A percentile compares a stretch with the other conserved stretches of the same genome.
phyloP scores from a whole-genome alignment of 2,797 vertebrate genomes.

The Trichosurus vulpecula region DNA sequence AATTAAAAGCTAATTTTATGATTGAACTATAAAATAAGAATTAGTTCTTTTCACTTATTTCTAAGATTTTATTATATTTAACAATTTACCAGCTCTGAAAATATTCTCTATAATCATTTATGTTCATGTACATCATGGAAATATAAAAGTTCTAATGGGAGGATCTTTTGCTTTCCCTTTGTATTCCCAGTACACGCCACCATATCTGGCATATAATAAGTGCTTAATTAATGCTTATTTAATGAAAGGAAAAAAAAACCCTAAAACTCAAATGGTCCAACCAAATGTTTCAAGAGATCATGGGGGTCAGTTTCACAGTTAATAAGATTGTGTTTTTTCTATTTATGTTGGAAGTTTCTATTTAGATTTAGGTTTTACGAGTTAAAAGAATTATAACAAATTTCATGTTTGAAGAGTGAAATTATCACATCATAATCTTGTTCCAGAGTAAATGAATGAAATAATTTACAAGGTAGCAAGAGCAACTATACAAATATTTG shows the following conservation, averaged over 20 bases:
- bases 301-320: background rate
- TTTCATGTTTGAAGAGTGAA: background rate
- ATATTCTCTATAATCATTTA: background rate
- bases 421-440: background rate
- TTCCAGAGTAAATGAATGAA: background rate
- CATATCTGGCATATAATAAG: background rate
- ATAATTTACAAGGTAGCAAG: background rate
- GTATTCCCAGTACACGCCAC: background rate
- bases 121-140: background rate
- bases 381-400: background rate
- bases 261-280: background rate
- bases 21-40: background rate
- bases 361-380: background rate
- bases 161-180: background rate
- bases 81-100: background rate
- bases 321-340: background rate
- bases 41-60: background rate
- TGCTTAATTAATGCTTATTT: background rate
- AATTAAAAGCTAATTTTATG: background rate
- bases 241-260: background rate
- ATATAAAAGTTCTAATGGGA: background rate
- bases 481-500: background rate
- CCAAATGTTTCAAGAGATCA: background rate
- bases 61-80: background rate
- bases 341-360: background rate